phyloP scores from a whole-genome alignment of 2,113 vertebrate genomes.

The Ciconia stormi region DNA sequence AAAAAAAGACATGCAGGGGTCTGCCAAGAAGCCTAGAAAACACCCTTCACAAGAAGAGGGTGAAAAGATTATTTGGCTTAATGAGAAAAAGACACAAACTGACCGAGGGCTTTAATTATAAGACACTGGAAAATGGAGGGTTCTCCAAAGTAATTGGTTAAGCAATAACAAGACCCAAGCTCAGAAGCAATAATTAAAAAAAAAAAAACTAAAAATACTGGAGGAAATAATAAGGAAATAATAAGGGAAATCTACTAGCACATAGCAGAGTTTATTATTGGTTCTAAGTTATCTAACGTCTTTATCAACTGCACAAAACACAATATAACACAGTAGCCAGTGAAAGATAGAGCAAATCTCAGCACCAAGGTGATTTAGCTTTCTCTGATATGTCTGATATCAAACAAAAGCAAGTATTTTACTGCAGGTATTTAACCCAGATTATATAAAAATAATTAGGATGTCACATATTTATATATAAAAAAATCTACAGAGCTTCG shows the following conservation, averaged over 20 bases:
- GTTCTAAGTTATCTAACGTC: not conserved
- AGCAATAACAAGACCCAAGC: not conserved
- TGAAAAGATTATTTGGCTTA: not conserved
- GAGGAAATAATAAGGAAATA: not conserved
- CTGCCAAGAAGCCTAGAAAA: not conserved
- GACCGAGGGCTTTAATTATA: not conserved
- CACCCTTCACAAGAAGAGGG: not conserved
- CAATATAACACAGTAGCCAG: not conserved
- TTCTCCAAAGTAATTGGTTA: not conserved
- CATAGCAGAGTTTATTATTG: not conserved
- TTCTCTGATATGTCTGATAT: not conserved
- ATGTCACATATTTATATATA: not conserved
- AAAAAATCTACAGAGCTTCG: not conserved
- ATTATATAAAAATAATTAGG: not conserved
- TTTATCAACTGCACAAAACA: not conserved
- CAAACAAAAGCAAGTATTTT: not conserved
- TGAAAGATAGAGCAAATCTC: not conserved
- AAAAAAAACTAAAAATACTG: not conserved
- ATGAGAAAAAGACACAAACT: not conserved
- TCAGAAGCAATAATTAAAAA: not conserved
- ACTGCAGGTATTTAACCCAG: not conserved
- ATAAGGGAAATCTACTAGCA: not conserved
- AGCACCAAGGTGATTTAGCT: not conserved
- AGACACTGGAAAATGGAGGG: not conserved
- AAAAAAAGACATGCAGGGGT: not conserved